Conservation (phyloP, 2,888 invertebrate genomes). For the Blastobasis lacticolella region DNA sequence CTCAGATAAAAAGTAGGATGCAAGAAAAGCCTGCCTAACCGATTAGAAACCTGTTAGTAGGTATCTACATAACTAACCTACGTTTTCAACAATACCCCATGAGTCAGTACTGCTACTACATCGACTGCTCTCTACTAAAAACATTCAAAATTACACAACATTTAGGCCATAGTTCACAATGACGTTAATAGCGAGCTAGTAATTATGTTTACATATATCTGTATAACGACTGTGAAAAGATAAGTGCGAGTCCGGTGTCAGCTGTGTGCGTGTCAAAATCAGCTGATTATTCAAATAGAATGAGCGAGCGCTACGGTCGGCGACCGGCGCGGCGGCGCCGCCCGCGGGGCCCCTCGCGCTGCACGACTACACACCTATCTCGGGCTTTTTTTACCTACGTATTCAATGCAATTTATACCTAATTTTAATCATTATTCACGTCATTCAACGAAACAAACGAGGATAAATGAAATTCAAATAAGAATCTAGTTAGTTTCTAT, state of each 20-base stretch:
- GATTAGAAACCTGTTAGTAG: not conserved
- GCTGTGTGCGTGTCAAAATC: slow-evolving; percentile 74
- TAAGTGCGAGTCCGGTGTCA: slow-evolving; percentile 63
- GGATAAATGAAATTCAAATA: no score
- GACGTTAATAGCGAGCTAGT: slow-evolving; percentile 26
- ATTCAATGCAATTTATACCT: no score
- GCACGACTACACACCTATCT: not conserved
- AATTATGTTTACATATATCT: slow-evolving; percentile 27
- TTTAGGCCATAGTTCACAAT: slow-evolving; percentile 28
- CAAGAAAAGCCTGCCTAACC: not conserved
- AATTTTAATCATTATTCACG: no score
- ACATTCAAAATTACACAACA: slow-evolving; percentile 23
- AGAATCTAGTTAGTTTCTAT: no score
- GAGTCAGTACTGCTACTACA: no score
- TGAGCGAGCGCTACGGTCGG: slow-evolving; percentile 61
- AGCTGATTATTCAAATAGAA: slow-evolving; percentile 75
- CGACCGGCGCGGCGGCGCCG: slow-evolving; percentile 39
- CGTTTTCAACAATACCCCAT: not conserved
- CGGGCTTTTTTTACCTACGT: not conserved
- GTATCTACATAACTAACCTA: not conserved
- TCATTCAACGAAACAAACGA: no score
- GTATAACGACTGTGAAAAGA: slow-evolving; percentile 38
- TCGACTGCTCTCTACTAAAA: not conserved
- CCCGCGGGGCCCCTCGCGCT: slow-evolving; percentile 20
- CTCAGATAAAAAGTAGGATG: no score